These are phyloP conservation scores for Acrossocheilus fasciatus DNA, from an alignment of 2,797 vertebrate genomes.

Conservation along the genomic window DNA sequence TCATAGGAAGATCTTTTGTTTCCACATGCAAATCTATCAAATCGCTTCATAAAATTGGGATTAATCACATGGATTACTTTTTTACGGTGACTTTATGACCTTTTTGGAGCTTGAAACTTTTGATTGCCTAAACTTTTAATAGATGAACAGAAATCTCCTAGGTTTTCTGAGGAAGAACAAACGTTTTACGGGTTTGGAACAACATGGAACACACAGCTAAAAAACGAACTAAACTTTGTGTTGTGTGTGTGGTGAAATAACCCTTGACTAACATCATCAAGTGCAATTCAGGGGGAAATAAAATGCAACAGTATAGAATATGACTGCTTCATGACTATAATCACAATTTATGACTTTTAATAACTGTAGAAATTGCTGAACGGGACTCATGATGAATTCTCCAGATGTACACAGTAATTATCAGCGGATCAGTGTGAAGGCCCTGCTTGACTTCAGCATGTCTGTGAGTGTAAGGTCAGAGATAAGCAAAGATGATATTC, in stretches of 20 bases:
- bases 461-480: conserved; percentile 10
- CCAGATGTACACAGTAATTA: not conserved
- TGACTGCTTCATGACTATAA: not conserved
- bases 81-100: not conserved
- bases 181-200: not conserved
- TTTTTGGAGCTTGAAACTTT: not conserved
- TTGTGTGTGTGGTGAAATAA: not conserved
- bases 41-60: not conserved
- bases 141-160: not conserved
- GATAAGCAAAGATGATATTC: not conserved
- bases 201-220: not conserved
- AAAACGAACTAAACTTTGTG: not conserved
- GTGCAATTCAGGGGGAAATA: not conserved
- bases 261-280: not conserved
- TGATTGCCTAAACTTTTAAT: not conserved
- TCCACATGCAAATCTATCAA: not conserved
- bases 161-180: not conserved
- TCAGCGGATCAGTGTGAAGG: not conserved
- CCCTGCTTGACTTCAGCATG: not conserved
- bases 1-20: not conserved
- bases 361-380: not conserved
- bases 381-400: not conserved
- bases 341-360: not conserved
- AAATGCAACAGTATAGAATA: not conserved
- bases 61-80: not conserved